These are phyloP conservation scores for Contarinia nasturtii DNA, from an alignment of 1,140 invertebrate species.

Conservation along the genomic window DNA sequence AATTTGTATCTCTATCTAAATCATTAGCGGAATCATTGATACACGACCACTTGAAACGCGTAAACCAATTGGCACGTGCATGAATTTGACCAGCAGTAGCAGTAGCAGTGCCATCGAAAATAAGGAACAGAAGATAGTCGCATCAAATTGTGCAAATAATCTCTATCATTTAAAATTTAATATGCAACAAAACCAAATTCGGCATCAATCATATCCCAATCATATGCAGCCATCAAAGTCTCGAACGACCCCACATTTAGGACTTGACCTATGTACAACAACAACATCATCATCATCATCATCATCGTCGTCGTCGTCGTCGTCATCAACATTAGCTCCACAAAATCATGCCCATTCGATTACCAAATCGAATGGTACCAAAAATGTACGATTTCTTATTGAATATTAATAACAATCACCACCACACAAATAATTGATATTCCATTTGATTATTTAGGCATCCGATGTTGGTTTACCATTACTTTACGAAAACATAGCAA, in stretches of 20 bases:
- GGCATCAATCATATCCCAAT: constrained; percentile 4
- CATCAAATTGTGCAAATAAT: constrained; percentile 1
- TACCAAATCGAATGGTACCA: too few species aligned
- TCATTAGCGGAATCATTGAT: constrained; percentile 39
- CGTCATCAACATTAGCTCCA: too few species aligned
- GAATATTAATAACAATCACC: background rate
- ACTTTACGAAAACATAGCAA: constrained; percentile 23
- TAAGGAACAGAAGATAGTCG: background rate
- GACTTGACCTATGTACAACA: background rate
- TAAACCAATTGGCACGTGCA: background rate
- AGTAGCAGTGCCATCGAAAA: background rate
- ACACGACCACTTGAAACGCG: constrained; percentile 27
- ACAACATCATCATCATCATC: too few species aligned
- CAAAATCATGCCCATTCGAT: too few species aligned
- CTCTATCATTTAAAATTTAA: constrained; percentile 3
- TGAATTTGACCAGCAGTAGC: background rate
- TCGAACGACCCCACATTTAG: background rate
- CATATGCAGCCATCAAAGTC: constrained; percentile 1
- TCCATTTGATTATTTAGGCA: background rate
- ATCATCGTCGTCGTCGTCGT: too few species aligned
- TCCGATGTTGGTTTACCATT: constrained; percentile 9
- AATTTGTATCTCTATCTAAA: too few species aligned
- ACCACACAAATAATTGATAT: background rate
- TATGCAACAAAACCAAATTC: constrained; percentile 7
- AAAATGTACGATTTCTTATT: too few species aligned